Conservation (phyloP, 2,113 vertebrate genomes). For the Sardina pilchardus region DNA sequence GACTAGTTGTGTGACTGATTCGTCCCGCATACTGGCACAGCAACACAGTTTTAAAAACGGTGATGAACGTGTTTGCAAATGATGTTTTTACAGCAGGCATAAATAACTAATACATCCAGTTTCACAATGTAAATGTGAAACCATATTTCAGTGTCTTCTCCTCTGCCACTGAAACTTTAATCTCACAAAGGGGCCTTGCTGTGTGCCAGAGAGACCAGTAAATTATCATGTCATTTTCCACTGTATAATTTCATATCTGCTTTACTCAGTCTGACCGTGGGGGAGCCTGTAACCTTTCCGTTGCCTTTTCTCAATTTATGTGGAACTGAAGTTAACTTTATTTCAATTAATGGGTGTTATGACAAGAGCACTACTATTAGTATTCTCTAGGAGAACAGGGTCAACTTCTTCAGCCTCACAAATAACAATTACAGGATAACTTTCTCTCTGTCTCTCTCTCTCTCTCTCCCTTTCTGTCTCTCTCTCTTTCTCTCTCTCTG, state of each 20-base stretch:
- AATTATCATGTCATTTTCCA: not conserved
- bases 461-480: not conserved
- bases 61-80: not conserved
- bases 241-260: not conserved
- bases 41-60: not conserved
- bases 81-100: not conserved
- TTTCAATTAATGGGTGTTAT: conserved; percentile 4
- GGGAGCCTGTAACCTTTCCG: not conserved
- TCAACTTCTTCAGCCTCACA: not conserved
- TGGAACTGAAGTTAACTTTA: not conserved
- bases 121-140: not conserved
- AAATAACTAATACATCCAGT: not conserved
- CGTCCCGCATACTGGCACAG: not conserved
- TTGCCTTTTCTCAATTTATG: not conserved
- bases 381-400: not conserved
- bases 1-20: not conserved
- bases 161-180: not conserved
- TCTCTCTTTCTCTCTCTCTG: not conserved
- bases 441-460: not conserved
- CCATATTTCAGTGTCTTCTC: not conserved
- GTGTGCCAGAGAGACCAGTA: not conserved
- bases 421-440: not conserved
- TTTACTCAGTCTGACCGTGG: not conserved
- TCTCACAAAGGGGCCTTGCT: not conserved
- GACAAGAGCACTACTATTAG: not conserved